phyloP scores from a whole-genome alignment of 2,888 invertebrate genomes.

The Leptinotarsa juncta region DNA sequence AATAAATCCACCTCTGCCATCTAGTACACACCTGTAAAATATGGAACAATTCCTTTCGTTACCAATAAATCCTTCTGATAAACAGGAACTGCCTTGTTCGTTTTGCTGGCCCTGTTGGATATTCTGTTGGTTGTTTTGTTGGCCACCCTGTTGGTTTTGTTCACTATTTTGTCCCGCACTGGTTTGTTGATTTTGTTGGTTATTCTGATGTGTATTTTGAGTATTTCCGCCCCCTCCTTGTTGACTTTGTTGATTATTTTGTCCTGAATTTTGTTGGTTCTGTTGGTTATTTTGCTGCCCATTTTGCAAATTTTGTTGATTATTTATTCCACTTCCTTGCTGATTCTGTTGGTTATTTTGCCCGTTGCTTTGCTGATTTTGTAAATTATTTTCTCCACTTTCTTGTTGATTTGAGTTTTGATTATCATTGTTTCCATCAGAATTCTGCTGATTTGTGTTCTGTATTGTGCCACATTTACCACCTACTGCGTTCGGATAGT shows the following conservation, averaged over 20 bases:
- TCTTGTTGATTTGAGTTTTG: constrained; percentile 16
- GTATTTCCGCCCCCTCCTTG: constrained; percentile 38
- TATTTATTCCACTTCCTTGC: constrained; percentile 28
- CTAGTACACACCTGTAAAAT: constrained; percentile 80
- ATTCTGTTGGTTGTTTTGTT: constrained; percentile 26
- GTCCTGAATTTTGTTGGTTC: constrained; percentile 34
- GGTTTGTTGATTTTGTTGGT: constrained; percentile 31
- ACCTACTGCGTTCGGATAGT: constrained; percentile 73
- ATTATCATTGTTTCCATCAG: background rate
- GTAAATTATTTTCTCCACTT: constrained; percentile 30
- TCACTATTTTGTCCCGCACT: constrained; percentile 10
- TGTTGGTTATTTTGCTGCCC: constrained; percentile 33
- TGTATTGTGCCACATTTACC: constrained; percentile 37
- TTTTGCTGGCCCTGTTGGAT: constrained; percentile 22
- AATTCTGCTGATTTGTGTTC: constrained; percentile 15
- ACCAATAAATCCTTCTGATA: constrained; percentile 76
- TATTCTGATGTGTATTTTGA: constrained; percentile 21
- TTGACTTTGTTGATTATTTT: constrained; percentile 16
- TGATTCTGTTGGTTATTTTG: constrained; percentile 33
- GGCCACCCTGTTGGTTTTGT: constrained; percentile 40
- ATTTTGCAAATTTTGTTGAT: constrained; percentile 34
- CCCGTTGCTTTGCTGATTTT: constrained; percentile 23
- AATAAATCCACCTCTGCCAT: constrained; percentile 71
- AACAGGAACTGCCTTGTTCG: constrained; percentile 4
- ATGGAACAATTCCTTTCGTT: constrained; percentile 77